These are phyloP conservation scores for Parasteatoda tepidariorum DNA, from an alignment of 1,140 invertebrate genomes.

Conservation along the genomic window DNA sequence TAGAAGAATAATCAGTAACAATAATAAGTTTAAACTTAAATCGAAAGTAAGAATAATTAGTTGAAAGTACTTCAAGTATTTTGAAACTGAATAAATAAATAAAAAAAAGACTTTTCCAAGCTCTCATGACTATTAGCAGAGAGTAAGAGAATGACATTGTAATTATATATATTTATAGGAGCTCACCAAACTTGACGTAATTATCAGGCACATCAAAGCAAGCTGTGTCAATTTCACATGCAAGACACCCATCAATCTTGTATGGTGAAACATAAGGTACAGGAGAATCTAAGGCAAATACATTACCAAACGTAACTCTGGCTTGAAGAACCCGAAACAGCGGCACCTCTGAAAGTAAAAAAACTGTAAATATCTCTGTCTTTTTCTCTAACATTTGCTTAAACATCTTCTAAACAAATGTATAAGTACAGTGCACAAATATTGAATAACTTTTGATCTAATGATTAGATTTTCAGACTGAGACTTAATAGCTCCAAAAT, in stretches of 20 bases:
- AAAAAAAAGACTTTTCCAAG: not conserved
- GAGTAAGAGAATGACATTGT: too few species aligned
- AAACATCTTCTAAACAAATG: too few species aligned
- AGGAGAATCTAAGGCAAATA: constrained; percentile 84
- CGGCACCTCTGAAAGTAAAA: constrained; percentile 83
- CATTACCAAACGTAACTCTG: constrained; percentile 96
- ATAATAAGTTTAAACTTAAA: not conserved
- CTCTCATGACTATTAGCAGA: too few species aligned
- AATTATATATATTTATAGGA: too few species aligned
- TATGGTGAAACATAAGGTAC: constrained; percentile 80
- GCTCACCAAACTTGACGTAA: constrained; percentile 74
- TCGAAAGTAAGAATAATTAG: not conserved
- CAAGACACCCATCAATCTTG: constrained; percentile 74
- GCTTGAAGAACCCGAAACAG: constrained; percentile 97
- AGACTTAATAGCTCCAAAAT: too few species aligned
- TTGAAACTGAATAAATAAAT: not conserved
- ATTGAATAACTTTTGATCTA: too few species aligned
- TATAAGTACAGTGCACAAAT: too few species aligned
- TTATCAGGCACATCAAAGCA: constrained; percentile 82
- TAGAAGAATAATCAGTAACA: not conserved
- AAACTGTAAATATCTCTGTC: not conserved
- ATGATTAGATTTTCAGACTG: too few species aligned
- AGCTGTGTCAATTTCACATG: constrained; percentile 74
- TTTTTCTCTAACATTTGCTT: not conserved
- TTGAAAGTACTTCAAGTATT: not conserved